Percentiles rank a stretch among this genome's conserved stretches.
Evolutionary conservation across 2,888 invertebrate species (phyloP).

Genomic region (Drosophila greeni): DNA sequence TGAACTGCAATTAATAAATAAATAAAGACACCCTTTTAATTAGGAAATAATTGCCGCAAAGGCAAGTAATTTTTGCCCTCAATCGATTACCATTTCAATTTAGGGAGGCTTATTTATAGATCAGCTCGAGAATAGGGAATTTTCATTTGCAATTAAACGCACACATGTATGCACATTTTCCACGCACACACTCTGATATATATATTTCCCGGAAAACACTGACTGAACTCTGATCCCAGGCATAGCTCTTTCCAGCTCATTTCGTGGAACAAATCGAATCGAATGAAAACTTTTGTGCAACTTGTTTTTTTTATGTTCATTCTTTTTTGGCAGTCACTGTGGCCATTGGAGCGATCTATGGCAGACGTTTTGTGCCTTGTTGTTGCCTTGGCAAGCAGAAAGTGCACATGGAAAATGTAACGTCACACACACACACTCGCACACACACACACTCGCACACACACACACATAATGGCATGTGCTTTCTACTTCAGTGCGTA

Average conservation of each 20-base stretch:
- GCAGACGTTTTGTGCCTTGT: slow-evolving; percentile 5
- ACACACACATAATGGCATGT: slow-evolving; percentile 22
- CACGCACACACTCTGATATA: background rate
- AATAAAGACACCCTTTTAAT: background rate
- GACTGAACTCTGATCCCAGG: background rate
- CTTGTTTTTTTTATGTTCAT: background rate
- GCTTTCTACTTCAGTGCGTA: slow-evolving; percentile 68
- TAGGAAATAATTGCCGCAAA: background rate
- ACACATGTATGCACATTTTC: background rate
- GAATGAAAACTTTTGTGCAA: slow-evolving; percentile 29
- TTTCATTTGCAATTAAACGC: slow-evolving; percentile 4
- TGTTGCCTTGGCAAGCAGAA: slow-evolving; percentile 20
- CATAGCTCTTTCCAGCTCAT: slow-evolving; percentile 30
- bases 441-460: too few species aligned
- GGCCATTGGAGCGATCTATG: slow-evolving; percentile 51
- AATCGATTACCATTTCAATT: slow-evolving; percentile 9
- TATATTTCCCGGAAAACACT: slow-evolving; percentile 16
- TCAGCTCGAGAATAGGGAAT: slow-evolving; percentile 14
- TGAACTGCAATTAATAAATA: background rate
- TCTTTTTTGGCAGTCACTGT: slow-evolving; percentile 26
- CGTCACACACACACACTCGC: background rate
- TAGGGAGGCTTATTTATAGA: slow-evolving; percentile 14
- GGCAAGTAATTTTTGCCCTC: background rate
- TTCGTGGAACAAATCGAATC: slow-evolving; percentile 39
- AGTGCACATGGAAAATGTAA: slow-evolving; percentile 35